These are phyloP conservation scores for Penelope pileata DNA, from an alignment of 2,113 vertebrate genomes.

Conservation along the genomic window DNA sequence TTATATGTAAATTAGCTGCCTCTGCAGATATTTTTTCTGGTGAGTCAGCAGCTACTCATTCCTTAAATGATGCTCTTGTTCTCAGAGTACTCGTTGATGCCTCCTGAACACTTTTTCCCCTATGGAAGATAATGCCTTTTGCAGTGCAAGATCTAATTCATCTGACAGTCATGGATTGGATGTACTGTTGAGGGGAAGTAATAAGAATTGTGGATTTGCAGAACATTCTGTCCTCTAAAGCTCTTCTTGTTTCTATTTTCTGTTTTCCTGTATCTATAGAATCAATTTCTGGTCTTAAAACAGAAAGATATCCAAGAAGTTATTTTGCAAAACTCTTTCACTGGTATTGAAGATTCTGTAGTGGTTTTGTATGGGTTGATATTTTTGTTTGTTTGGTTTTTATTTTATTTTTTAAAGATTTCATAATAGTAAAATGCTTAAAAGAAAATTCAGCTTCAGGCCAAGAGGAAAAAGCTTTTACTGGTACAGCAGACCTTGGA, in stretches of 20 bases:
- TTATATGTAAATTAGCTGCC: constrained; percentile 44
- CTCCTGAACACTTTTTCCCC: constrained; percentile 18
- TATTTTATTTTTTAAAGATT: background rate
- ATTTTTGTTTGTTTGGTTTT: no score
- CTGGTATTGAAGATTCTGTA: background rate
- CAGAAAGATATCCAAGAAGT: background rate
- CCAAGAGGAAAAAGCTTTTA: background rate
- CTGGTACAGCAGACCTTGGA: background rate
- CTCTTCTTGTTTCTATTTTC: background rate
- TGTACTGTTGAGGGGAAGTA: background rate
- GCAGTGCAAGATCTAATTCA: background rate
- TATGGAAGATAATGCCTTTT: background rate
- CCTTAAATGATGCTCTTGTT: constrained; percentile 23
- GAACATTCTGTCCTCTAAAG: background rate
- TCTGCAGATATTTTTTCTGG: constrained; percentile 6
- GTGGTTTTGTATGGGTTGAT: no score
- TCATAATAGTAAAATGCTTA: background rate
- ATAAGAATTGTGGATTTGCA: background rate
- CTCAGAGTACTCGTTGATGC: constrained; percentile 10
- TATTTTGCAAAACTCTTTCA: background rate
- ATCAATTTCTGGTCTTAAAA: background rate
- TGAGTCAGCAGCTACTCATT: constrained; percentile 52
- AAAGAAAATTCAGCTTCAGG: background rate
- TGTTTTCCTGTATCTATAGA: background rate
- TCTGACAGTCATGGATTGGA: background rate